These are phyloP conservation scores for Holacanthus passer DNA, from an alignment of 2,113 vertebrate species.

Conservation along the genomic window DNA sequence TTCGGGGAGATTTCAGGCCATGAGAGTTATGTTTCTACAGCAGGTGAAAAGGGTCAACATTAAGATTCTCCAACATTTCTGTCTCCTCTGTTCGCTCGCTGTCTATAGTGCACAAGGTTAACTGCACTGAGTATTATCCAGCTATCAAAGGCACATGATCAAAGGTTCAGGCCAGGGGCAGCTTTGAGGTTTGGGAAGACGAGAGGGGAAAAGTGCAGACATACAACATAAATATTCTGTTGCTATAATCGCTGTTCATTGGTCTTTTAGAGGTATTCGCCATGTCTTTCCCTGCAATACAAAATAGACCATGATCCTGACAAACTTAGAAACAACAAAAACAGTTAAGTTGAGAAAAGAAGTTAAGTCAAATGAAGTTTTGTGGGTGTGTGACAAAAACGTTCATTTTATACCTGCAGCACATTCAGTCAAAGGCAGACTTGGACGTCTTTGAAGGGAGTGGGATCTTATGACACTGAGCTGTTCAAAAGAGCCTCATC, in stretches of 20 bases:
- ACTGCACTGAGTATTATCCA: slow-evolving; percentile 18
- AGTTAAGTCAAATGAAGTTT: no score
- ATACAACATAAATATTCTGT: slow-evolving; percentile 10
- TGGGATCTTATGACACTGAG: no score
- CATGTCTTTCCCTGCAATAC: not conserved
- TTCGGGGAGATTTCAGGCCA: not conserved
- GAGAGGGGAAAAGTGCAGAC: slow-evolving; percentile 8
- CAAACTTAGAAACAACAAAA: not conserved
- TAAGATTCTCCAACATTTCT: slow-evolving; percentile 17
- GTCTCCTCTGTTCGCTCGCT: not conserved
- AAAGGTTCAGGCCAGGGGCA: slow-evolving; percentile 29
- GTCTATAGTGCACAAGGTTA: slow-evolving; percentile 25
- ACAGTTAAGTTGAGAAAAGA: not conserved
- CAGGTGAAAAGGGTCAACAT: not conserved
- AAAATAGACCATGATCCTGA: not conserved
- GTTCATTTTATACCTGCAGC: not conserved
- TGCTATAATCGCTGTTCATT: not conserved
- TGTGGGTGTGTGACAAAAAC: not conserved
- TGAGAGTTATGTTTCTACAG: not conserved
- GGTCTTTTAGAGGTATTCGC: not conserved
- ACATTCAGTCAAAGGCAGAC: not conserved
- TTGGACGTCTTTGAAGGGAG: no score
- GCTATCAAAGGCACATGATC: slow-evolving; percentile 22
- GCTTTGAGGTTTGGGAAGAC: slow-evolving; percentile 26
- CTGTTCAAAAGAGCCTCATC: no score